phyloP scores from a whole-genome alignment of 2,113 vertebrate species.

The Anoplopoma fimbria region DNA sequence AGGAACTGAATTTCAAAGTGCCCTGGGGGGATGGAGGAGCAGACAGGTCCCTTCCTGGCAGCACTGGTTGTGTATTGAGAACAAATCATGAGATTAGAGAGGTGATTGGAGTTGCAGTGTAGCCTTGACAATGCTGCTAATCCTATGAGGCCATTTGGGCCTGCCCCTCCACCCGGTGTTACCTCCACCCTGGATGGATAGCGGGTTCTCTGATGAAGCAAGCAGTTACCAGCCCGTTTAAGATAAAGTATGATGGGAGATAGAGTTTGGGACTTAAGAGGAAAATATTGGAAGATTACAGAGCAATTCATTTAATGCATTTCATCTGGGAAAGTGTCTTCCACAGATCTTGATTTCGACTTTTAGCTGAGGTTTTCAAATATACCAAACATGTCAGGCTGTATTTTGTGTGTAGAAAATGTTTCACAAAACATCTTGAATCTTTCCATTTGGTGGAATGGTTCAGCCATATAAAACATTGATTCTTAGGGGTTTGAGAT shows the following conservation, averaged over 20 bases:
- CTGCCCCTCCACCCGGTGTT: background rate
- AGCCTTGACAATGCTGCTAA: slow-evolving; percentile 60
- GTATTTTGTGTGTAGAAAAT: background rate
- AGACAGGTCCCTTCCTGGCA: slow-evolving; percentile 55
- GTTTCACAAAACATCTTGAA: background rate
- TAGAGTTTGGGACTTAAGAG: background rate
- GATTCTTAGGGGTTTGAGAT: background rate
- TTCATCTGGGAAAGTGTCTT: background rate
- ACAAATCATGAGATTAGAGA: slow-evolving; percentile 41
- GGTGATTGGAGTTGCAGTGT: slow-evolving; percentile 47
- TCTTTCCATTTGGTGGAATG: background rate
- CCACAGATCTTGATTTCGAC: background rate
- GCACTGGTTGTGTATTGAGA: slow-evolving; percentile 70
- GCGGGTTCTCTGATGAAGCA: slow-evolving; percentile 27
- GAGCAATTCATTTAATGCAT: background rate
- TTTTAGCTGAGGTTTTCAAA: background rate
- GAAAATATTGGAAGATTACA: slow-evolving; percentile 2
- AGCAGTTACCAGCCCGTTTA: slow-evolving; percentile 66
- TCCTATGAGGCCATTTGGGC: slow-evolving; percentile 52
- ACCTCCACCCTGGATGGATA: slow-evolving; percentile 32
- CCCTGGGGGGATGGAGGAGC: slow-evolving; percentile 4
- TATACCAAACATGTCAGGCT: background rate
- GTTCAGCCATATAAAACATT: background rate
- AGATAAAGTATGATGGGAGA: slow-evolving; percentile 51
- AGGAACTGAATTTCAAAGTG: slow-evolving; percentile 43